Conservation (phyloP, 2,113 vertebrate species). For the Hydrochoerus hydrochaeris region DNA sequence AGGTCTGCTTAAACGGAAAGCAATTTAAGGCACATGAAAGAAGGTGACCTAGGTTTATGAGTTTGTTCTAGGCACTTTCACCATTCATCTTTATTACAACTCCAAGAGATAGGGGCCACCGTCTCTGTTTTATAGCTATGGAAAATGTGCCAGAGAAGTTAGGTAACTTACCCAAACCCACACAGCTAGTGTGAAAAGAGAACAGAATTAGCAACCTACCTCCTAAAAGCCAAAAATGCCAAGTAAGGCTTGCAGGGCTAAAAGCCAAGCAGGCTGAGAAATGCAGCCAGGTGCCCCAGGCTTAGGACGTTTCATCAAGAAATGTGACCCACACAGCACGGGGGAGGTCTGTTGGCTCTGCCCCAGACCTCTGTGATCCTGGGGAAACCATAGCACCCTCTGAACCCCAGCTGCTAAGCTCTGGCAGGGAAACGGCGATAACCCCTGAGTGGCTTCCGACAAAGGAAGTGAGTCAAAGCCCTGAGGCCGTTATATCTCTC, state of each 20-base stretch:
- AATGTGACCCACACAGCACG: constrained; percentile 45
- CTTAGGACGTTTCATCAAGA: constrained; percentile 37
- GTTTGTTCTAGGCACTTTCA: neutral
- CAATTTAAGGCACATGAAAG: neutral
- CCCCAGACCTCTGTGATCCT: constrained; percentile 55
- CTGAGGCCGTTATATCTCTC: constrained; percentile 33
- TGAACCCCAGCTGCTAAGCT: constrained; percentile 38
- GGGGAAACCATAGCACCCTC: constrained; percentile 25
- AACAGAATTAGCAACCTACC: constrained; percentile 9
- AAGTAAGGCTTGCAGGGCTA: constrained; percentile 43
- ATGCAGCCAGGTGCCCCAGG: constrained; percentile 7
- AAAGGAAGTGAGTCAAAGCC: constrained; percentile 27
- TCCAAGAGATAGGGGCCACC: neutral
- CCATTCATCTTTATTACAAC: neutral
- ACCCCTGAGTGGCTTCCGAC: neutral
- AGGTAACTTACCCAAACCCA: constrained; percentile 26
- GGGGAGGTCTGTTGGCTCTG: constrained; percentile 32
- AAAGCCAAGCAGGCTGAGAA: constrained; percentile 48
- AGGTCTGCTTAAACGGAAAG: constrained; percentile 26
- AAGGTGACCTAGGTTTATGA: neutral
- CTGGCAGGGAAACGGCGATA: neutral
- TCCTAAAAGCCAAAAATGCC: constrained; percentile 45
- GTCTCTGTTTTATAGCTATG: neutral
- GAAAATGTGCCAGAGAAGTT: constrained; percentile 60
- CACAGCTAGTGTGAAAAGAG: constrained; percentile 5